Base-by-base conservation (phyloP, 2,797 vertebrate genomes). In the Coregonus suidteri region DNA sequence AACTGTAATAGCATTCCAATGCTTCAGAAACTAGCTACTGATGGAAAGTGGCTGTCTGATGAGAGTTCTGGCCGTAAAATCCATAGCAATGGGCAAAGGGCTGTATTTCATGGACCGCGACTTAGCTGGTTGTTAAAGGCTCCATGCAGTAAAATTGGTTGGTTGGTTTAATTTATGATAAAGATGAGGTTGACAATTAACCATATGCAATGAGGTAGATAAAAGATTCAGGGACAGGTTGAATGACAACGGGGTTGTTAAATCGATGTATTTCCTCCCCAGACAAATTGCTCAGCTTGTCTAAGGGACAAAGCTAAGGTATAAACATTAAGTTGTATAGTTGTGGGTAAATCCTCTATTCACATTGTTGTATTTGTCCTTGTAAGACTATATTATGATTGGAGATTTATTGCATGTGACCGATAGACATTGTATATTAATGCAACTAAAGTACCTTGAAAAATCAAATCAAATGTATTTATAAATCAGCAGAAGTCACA, bases 1-100 rank as follows among this genome's bases (percentile, higher is more conserved):
- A 62, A 13, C 59, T 9, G 59, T 62, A 25, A 68, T 75, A 31
- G 64, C 74, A 75, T 75, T 75, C 74, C 62, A 16, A 52, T 52
- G 15, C 62, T 31, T 66, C 62, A 66, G 74, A 35, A 75, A 30
- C 59, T 65, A 65, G 74, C 62, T n/a, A n/a, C 16, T 18, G 31
- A 30, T 67, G 74, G 51, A 31, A 67, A 52, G 74, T 18, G 30
- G 62, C 74, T 30, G 37, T 47, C 74, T 66, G 62, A 67, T 68
- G 64, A n/a, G 25, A 75, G 30, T 4, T 51, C 59, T 30, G 31
- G 9, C 16, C 9, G 74, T 75, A 62, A 75, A 67, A 75, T 51
- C 74, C 74, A n/a, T 4, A 66, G 64, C 37, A 41, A 64, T 68
- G 62, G 64, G 62, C 35, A 35, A 67, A 20, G 53, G 52, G 5